Percentiles rank a stretch among this genome's conserved stretches.
Conservation (phyloP, 2,888 invertebrate species). For the Plebejus argus region DNA sequence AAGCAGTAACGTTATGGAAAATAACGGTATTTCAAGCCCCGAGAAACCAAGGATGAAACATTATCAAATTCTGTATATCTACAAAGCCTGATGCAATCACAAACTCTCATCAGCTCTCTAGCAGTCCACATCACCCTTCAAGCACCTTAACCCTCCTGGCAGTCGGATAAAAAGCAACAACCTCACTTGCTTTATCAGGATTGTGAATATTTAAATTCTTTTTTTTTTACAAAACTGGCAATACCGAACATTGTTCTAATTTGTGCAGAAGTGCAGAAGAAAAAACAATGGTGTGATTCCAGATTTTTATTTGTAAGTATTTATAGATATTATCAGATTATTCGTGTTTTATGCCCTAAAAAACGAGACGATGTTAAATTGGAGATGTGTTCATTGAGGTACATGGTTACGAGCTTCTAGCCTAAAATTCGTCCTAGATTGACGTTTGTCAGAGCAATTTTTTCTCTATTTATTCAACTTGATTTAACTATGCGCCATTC, state of each 20-base stretch:
- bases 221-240: constrained; percentile 50
- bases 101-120: no score
- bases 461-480: constrained; percentile 75
- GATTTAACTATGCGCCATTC: constrained; percentile 78
- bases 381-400: constrained; percentile 60
- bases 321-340: constrained; percentile 76
- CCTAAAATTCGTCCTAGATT: constrained; percentile 54
- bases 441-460: constrained; percentile 76
- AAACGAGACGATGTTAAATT: constrained; percentile 55
- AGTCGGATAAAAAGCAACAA: no score
- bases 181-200: no score
- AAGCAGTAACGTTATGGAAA: no score
- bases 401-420: constrained; percentile 51
- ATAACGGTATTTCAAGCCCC: no score
- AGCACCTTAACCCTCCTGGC: no score
- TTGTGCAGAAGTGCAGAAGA: constrained; percentile 78
- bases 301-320: constrained; percentile 82
- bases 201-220: neutral
- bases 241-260: constrained; percentile 71
- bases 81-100: no score
- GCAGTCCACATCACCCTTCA: no score
- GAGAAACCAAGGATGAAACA: no score
- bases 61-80: no score
- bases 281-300: constrained; percentile 82
- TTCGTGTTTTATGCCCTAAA: constrained; percentile 61